Evolutionary conservation across 2,113 vertebrate genomes (phyloP).

Genomic region (Rissa tridactyla): DNA sequence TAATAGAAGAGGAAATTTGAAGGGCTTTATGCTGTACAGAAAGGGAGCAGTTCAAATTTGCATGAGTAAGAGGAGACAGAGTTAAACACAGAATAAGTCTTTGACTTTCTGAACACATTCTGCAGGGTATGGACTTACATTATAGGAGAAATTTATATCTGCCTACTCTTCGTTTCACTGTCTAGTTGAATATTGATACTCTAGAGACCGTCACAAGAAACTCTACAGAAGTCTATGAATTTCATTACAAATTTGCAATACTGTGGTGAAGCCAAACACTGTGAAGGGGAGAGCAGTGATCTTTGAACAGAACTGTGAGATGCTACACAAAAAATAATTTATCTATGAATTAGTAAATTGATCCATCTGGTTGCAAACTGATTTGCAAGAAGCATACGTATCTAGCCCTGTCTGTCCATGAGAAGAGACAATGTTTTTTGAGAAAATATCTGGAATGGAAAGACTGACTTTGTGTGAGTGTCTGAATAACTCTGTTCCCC

Average conservation of each 20-base stretch:
- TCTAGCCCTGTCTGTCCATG: neutral
- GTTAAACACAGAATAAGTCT: neutral
- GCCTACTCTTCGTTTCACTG: neutral
- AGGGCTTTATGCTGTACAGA: neutral
- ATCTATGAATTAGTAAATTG: neutral
- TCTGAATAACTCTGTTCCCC: neutral
- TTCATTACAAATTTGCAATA: neutral
- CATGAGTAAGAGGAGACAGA: neutral
- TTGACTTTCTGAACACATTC: neutral
- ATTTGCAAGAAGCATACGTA: neutral
- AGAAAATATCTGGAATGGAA: neutral
- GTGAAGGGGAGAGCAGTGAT: neutral
- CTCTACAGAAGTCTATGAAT: neutral
- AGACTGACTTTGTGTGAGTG: neutral
- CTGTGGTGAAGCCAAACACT: neutral
- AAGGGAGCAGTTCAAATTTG: neutral
- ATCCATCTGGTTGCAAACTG: neutral
- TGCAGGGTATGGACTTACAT: neutral
- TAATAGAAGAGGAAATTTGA: neutral
- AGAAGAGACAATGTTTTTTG: neutral
- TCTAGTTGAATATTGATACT: neutral
- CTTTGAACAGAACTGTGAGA: neutral
- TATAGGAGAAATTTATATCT: neutral
- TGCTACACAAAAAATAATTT: neutral
- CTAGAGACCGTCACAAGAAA: neutral